A percentile compares a stretch with the other conserved stretches of the same genome.
phyloP scores from a whole-genome alignment of 2,888 invertebrate species.

The Amphipoea lucens region DNA sequence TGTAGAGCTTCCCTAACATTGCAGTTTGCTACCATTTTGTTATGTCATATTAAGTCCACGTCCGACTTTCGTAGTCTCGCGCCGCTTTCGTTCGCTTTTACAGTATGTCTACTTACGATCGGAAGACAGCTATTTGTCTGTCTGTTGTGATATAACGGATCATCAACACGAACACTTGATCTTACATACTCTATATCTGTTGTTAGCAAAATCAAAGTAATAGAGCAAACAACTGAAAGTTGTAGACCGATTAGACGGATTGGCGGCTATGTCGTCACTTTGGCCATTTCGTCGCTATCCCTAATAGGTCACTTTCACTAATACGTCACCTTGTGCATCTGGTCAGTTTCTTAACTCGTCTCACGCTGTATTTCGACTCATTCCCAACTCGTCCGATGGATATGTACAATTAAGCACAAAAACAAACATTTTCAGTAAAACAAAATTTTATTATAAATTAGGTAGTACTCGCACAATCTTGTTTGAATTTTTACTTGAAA shows the following conservation, averaged over 20 bases:
- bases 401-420: too few species aligned
- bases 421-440: too few species aligned
- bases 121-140: constrained; percentile 71
- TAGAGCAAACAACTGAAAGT: constrained; percentile 17
- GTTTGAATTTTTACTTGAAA: too few species aligned
- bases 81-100: constrained; percentile 67
- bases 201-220: constrained; percentile 11
- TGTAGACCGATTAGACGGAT: constrained; percentile 18
- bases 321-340: too few species aligned
- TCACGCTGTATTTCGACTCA: too few species aligned
- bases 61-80: constrained; percentile 72
- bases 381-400: too few species aligned
- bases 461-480: too few species aligned
- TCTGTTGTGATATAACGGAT: constrained; percentile 63
- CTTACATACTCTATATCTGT: constrained; percentile 37
- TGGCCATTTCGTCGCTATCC: too few species aligned
- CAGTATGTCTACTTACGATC: constrained; percentile 64
- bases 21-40: constrained; percentile 64
- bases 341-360: too few species aligned
- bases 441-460: too few species aligned
- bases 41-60: constrained; percentile 70
- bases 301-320: too few species aligned
- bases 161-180: constrained; percentile 55
- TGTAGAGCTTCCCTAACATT: constrained; percentile 43
- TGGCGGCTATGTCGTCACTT: too few species aligned